Base-by-base conservation (phyloP, 30 jellyfish, hydroid and myxozoan species). In the Pelagia noctiluca region DNA sequence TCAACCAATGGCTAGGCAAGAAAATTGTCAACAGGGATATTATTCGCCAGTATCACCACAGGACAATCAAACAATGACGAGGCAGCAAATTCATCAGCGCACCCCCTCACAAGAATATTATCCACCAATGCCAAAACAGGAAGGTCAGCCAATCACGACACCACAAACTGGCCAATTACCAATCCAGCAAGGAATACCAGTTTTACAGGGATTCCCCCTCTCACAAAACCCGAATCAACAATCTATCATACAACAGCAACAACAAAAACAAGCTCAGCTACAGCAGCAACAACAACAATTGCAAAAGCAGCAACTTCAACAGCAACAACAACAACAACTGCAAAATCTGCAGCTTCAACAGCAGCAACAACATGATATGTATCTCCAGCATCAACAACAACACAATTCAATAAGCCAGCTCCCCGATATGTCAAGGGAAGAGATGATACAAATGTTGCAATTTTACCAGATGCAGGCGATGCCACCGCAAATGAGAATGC, bases 301-400 rank as follows among this genome's bases (percentile, higher is more conserved):
- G 87, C 77, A n/a, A 50, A 49, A 1, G 5, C 4, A 1, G 75
- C 86, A 74, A 26, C 16, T 22, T 3, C 78, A 33, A 63, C 87
- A 50, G 85, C 66, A 46, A 19, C 85, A 73, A 12, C 85, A 73
- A 49, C 53, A 46, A 33, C 88, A 57, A 32, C 79, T 32, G 61
- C 72, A 22, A 3, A 25, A 57, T 21, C 80, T 18, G 35, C 80
- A 67, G n/a, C 25, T 34, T 1, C 53, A 71, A 19, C 83, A 71
- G 38, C 83, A 71, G 63, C 61, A 76, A 42, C 87, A 48, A 30
- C 78, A 11, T 5, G 61, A 64, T 24, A 8, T 22, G 11, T 29
- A 4, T 60, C 62, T 12, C 2, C 78, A 64, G 21, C 78, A 11
- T 7, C 63, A 5, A 30, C 63, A 7, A 2, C 78, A 64, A 13